Conservation (phyloP, 2,888 invertebrate genomes). For the Lasioglossum vierecki region DNA sequence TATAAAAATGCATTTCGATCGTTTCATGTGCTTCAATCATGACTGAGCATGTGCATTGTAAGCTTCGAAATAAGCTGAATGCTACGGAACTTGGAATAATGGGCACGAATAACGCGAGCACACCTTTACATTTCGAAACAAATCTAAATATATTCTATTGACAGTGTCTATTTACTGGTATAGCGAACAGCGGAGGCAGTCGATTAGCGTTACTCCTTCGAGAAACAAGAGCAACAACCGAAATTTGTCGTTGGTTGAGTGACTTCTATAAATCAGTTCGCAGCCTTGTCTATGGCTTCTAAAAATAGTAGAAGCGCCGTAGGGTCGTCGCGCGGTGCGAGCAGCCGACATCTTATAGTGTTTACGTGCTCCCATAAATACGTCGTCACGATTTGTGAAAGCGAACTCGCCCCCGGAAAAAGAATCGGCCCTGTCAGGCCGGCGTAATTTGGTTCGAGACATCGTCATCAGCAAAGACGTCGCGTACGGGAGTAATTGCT, state of each 20-base stretch:
- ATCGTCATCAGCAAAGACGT: neutral
- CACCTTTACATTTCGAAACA: neutral
- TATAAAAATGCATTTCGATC: neutral
- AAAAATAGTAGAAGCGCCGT: constrained; percentile 64
- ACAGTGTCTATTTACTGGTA: neutral
- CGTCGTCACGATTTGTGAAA: constrained; percentile 67
- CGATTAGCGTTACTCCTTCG: constrained; percentile 4
- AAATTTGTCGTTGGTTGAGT: constrained; percentile 52
- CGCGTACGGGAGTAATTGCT: constrained; percentile 30
- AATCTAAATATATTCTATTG: neutral
- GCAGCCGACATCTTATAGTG: constrained; percentile 31
- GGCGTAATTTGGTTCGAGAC: constrained; percentile 1
- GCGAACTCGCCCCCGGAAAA: constrained; percentile 41
- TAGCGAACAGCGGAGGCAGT: neutral
- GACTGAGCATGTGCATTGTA: neutral
- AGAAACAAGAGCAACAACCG: constrained; percentile 6
- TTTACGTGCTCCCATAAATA: constrained; percentile 65
- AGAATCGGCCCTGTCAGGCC: constrained; percentile 1
- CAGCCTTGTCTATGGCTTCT: constrained; percentile 70
- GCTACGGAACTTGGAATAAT: neutral
- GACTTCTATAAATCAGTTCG: constrained; percentile 70
- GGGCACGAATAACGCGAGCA: neutral
- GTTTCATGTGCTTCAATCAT: neutral
- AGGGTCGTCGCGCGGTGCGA: constrained; percentile 25
- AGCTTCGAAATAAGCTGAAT: neutral